A percentile compares a stretch with the other conserved stretches of the same genome.
Evolutionary conservation across 2,888 invertebrate genomes (phyloP).

Genomic region (Saturnia japonica): DNA sequence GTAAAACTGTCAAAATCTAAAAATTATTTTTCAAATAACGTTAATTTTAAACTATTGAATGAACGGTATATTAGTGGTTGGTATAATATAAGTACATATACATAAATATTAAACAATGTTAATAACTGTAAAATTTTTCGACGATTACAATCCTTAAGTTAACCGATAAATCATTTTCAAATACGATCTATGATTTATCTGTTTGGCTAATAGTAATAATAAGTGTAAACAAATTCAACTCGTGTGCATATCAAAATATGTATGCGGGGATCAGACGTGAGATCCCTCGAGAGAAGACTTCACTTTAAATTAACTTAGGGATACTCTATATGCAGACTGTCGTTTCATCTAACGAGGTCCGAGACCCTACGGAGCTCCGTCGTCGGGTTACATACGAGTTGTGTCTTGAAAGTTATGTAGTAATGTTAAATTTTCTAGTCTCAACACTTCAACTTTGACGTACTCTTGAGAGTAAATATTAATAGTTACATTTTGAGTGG

Average conservation of each 20-base stretch:
- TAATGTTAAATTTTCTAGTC: slow-evolving; percentile 47
- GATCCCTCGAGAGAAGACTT: slow-evolving; percentile 56
- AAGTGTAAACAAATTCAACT: slow-evolving; percentile 21
- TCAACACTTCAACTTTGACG: slow-evolving; percentile 28
- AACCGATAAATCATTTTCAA: not conserved
- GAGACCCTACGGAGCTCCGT: slow-evolving; percentile 54
- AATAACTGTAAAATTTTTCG: not conserved
- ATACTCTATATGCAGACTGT: slow-evolving; percentile 77
- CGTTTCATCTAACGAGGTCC: slow-evolving; percentile 68
- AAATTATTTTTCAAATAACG: no score
- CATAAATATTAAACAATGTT: no score
- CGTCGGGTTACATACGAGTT: slow-evolving; percentile 48
- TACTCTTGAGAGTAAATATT: slow-evolving; percentile 14
- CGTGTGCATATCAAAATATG: slow-evolving; percentile 63
- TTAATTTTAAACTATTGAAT: not conserved
- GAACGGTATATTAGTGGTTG: not conserved
- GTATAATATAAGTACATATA: not conserved
- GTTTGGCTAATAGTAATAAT: slow-evolving; percentile 34
- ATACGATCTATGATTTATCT: slow-evolving; percentile 25
- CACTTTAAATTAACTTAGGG: slow-evolving; percentile 75
- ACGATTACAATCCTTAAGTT: not conserved
- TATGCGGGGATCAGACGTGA: slow-evolving; percentile 59
- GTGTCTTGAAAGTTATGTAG: slow-evolving; percentile 46
- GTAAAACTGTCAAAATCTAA: no score
- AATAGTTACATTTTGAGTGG: not conserved